These are phyloP conservation scores for Berghia stephanieae DNA, from an alignment of 1,140 invertebrate species.

Conservation along the genomic window DNA sequence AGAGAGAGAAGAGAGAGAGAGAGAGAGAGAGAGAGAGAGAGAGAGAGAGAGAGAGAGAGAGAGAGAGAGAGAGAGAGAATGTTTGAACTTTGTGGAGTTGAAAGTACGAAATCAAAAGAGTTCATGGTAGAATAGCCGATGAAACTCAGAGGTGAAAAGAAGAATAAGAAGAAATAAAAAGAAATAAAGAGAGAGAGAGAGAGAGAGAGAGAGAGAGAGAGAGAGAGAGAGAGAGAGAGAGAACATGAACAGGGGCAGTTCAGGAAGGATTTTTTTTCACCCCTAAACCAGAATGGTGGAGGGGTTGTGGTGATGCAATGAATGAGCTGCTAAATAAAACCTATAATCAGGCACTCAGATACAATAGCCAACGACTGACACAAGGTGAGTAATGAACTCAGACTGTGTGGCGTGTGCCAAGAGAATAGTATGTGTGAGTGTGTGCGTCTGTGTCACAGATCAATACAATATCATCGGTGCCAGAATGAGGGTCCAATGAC, in stretches of 20 bases:
- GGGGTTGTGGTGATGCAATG: conserved; percentile 32
- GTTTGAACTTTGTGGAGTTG: conserved; percentile 99
- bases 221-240: conserved; percentile 17
- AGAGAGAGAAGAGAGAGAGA: no score
- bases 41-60: no score
- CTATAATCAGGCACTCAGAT: conserved; percentile 35
- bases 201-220: conserved; percentile 33
- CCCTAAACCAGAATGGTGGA: conserved; percentile 32
- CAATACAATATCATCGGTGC: conserved; percentile 27
- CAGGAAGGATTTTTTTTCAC: conserved; percentile 23
- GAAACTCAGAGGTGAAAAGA: not conserved
- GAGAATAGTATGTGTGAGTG: no score
- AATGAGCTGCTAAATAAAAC: conserved; percentile 37
- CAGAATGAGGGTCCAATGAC: conserved; percentile 40
- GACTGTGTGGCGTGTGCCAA: not conserved
- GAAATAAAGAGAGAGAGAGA: not conserved
- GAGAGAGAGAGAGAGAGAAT: no score
- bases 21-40: no score
- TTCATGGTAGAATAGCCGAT: conserved; percentile 76
- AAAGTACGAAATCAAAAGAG: conserved; percentile 98
- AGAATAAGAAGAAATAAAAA: conserved; percentile 2
- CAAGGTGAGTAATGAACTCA: conserved; percentile 41
- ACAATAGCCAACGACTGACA: conserved; percentile 41
- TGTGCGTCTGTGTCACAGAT: no score
- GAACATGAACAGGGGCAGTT: not conserved